phyloP scores from a whole-genome alignment of 2,888 invertebrate species.

The Sepioteuthis lessoniana region DNA sequence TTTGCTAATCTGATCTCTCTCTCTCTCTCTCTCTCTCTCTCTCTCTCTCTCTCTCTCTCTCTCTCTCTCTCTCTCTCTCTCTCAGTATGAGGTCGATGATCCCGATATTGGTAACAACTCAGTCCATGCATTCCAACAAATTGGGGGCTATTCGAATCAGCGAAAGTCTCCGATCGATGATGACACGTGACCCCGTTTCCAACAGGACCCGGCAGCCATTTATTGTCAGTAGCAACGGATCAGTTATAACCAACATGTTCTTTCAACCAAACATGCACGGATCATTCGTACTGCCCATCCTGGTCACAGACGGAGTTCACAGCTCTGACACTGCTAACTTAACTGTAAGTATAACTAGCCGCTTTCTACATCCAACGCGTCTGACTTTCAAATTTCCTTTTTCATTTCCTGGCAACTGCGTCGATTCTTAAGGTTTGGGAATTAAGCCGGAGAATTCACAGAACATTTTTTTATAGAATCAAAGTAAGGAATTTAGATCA shows the following conservation, averaged over 20 bases:
- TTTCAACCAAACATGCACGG: constrained; percentile 97
- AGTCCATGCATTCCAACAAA: constrained; percentile 57
- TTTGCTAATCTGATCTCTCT: too few relatives aligned
- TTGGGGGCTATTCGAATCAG: constrained; percentile 54
- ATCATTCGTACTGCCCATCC: constrained; percentile 81
- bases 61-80: neutral
- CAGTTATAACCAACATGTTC: constrained; percentile 90
- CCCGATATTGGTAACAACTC: constrained; percentile 82
- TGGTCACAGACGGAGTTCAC: constrained; percentile 53
- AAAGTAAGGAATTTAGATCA: neutral
- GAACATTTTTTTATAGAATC: neutral
- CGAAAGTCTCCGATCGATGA: constrained; percentile 16
- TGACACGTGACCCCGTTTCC: constrained; percentile 52
- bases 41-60: too few relatives aligned
- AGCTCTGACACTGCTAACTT: constrained; percentile 45
- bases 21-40: too few relatives aligned
- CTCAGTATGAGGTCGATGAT: constrained; percentile 80
- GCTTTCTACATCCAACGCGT: neutral
- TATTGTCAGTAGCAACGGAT: constrained; percentile 66
- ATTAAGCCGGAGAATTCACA: neutral
- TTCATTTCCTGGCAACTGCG: neutral
- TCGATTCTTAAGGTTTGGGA: too few relatives aligned
- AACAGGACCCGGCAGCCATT: constrained; percentile 61
- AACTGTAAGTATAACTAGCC: neutral
- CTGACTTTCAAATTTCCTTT: neutral